Evolutionary conservation across 2,888 invertebrate species (phyloP), one percentile per base, ranked within the genome.

Genomic region (Branchinecta sandiegonensis): DNA sequence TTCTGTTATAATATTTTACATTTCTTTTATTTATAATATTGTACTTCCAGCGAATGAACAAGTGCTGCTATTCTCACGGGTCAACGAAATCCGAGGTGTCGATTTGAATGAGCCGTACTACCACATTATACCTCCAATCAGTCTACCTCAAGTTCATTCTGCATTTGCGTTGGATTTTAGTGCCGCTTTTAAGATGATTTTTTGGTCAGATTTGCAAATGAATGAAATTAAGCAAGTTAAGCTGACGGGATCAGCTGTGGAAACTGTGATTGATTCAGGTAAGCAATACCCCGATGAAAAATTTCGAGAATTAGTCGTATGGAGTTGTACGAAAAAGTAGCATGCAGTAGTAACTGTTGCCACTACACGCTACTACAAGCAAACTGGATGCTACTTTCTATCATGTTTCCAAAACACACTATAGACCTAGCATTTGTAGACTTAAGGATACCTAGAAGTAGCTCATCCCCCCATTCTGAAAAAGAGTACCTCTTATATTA

Each of bases 41-140:
- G 71, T 72, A 77, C 65, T 76, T 77, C 73, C 80, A 83, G 88
- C 84, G 70, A 89, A 90, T 78, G 89, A 90, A 77, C 83, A 84
- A 74, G 88, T 92, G 69, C 78, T 93, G 71, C 80, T 93, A 72
- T 86, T 91, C 75, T 86, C 87, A 4, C 82, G 86, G 75, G 80
- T 82, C 56, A 86, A 85, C 73, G 89, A 89, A 79, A 88, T 94
- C 73, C 84, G 90, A 67, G 93, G 91, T 65, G 87, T 93, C 70
- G 90, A 91, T 78, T 78, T 89, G 72, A 82, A 83, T 70, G 84
- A 85, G 77, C 88, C 89, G 5, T 83, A 84, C 76, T 86, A 85
- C 77, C 87, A 87, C 76, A 86, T 88, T 64, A 88, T 91, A 73
- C 90, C 93, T 11, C 87, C 91, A 23, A 86, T 92, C 72, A 85